Percentiles rank a stretch among this genome's conserved stretches.
Evolutionary conservation across 2,888 invertebrate species (phyloP).

Genomic region (Anodontia alba): DNA sequence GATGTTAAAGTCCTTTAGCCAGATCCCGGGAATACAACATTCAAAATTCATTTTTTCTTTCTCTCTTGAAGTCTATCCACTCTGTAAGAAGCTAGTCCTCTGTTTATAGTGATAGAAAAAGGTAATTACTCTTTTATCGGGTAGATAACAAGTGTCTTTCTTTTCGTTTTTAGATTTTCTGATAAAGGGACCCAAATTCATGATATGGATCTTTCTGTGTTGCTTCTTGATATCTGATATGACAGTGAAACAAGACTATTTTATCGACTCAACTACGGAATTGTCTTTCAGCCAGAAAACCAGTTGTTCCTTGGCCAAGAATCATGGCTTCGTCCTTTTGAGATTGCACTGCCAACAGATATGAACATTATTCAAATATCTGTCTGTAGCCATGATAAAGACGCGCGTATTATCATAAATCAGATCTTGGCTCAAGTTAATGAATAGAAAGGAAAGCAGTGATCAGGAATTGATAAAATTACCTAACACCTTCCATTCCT

Average conservation of each 20-base stretch:
- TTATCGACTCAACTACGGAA: background rate
- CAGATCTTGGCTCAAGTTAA: background rate
- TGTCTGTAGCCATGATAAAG: background rate
- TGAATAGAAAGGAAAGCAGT: background rate
- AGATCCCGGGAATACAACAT: background rate
- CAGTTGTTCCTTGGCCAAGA: background rate
- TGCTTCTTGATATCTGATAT: background rate
- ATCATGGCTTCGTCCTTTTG: background rate
- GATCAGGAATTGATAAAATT: too few species aligned
- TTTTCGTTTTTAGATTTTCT: background rate
- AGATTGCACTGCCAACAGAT: background rate
- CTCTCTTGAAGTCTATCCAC: background rate
- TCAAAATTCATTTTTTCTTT: background rate
- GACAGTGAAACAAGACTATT: background rate
- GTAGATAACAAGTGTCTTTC: background rate
- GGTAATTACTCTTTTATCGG: background rate
- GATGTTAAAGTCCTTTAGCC: background rate
- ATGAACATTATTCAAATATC: background rate
- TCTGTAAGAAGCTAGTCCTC: background rate
- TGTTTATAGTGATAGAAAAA: slow-evolving; percentile 8
- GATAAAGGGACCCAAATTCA: background rate
- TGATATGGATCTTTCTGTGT: background rate
- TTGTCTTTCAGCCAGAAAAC: background rate
- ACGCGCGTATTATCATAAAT: background rate
- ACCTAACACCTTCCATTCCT: too few species aligned